These are phyloP conservation scores for Pocota personata DNA, from an alignment of 2,888 invertebrate genomes.

Conservation along the genomic window DNA sequence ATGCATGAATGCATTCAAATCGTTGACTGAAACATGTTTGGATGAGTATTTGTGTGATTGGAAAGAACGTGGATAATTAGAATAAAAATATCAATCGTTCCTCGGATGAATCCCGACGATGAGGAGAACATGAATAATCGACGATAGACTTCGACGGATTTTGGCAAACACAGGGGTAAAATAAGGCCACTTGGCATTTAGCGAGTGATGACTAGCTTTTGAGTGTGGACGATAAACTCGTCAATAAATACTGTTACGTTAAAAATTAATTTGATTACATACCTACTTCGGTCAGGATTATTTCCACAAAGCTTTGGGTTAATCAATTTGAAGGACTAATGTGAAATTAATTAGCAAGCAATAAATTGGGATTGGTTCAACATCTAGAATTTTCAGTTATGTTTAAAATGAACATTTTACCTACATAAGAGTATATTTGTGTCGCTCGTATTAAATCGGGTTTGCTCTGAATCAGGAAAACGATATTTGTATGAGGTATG, in stretches of 20 bases:
- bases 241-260: slow-evolving; percentile 5
- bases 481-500: too few species aligned
- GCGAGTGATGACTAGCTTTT: slow-evolving; percentile 9
- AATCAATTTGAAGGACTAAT: background rate
- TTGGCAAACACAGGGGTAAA: background rate
- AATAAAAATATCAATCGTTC: slow-evolving; percentile 52
- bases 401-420: too few species aligned
- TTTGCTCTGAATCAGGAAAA: too few species aligned
- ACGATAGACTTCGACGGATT: slow-evolving; percentile 10
- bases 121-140: slow-evolving; percentile 30
- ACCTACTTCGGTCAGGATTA: background rate
- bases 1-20: slow-evolving; percentile 58
- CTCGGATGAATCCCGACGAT: slow-evolving; percentile 1
- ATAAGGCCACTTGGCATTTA: background rate
- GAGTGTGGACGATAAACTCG: slow-evolving; percentile 8
- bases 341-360: background rate
- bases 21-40: background rate
- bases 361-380: background rate
- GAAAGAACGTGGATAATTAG: slow-evolving; percentile 54
- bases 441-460: too few species aligned
- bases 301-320: background rate
- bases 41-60: slow-evolving; percentile 8
- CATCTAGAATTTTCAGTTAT: background rate
- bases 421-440: too few species aligned
- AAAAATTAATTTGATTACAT: slow-evolving; percentile 9